Evolutionary conservation across 2,888 invertebrate species (phyloP), one percentile per base, ranked within the genome.

Genomic region (Xestia rhomboidea): DNA sequence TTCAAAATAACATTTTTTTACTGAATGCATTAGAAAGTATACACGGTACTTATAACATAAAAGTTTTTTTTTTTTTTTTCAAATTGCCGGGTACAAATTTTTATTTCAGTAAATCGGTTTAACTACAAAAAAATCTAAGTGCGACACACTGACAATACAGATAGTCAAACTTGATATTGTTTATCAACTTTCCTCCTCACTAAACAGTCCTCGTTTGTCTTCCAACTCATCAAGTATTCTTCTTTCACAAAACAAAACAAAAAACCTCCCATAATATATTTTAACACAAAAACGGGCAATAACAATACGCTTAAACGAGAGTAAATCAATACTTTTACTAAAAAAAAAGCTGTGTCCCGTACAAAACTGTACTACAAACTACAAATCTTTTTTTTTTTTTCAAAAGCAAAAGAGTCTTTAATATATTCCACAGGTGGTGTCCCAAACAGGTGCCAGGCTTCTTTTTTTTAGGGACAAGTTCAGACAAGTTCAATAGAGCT

Each of bases 351-450:
- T 5, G 71, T 83, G 87, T 89, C 79, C 84, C 87, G 82, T 82
- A 87, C 86, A 85, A 83, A 86, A 89, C 87, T 88, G 87, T 89
- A 84, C 87, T 72, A 75, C 77, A 62, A 69, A 77, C 75, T 63
- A 41, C 41, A 15, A 38, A 34, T 34, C 10, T 13, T n/a, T 41
- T 72, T 76, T 87, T 90, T 89, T 82, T 89, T 88, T 86, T 63
- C 63, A 68, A 86, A 85, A 85, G 79, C 60, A 77, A 87, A 76
- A 83, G 81, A 60, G 70, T 49, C 77, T 84, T 94, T 94, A 93
- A 94, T 92, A 88, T 94, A 95, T 94, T 91, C 94, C 93, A 95
- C 95, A 95, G 95, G 95, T 96, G 95, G 92, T 92, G 90, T 89
- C 90, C 91, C 87, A 91, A 93, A 94, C 96, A 96, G 95, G 95